A percentile compares a stretch with the other conserved stretches of the same genome.
Conservation (phyloP, 2,888 invertebrate genomes). For the Drosophila antonietae region DNA sequence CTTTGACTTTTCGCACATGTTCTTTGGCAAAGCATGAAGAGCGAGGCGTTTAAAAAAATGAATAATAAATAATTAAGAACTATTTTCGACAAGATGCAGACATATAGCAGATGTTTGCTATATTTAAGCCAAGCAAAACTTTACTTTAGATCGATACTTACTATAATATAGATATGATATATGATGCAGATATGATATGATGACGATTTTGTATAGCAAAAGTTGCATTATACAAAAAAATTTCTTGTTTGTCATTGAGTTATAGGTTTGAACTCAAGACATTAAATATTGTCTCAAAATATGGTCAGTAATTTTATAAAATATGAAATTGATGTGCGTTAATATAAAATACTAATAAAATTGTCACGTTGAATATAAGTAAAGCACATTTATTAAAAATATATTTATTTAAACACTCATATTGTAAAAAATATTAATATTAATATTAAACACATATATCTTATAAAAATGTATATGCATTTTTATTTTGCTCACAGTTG, state of each 20-base stretch:
- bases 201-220: too few relatives aligned
- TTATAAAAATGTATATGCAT: neutral
- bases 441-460: too few relatives aligned
- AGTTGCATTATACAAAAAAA: too few relatives aligned
- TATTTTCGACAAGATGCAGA: neutral
- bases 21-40: conserved; percentile 38
- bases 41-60: conserved; percentile 30
- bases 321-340: neutral
- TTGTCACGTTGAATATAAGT: neutral
- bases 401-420: too few relatives aligned
- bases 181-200: too few relatives aligned
- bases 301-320: too few relatives aligned
- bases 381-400: neutral
- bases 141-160: neutral
- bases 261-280: too few relatives aligned
- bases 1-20: conserved; percentile 70
- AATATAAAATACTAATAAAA: neutral
- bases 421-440: too few relatives aligned
- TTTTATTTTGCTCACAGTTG: too few relatives aligned
- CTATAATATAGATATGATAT: too few relatives aligned
- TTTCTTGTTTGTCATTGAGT: too few relatives aligned
- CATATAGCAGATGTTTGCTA: neutral
- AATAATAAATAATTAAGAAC: conserved; percentile 11
- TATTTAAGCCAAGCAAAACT: neutral
- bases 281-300: neutral